A percentile compares a stretch with the other conserved stretches of the same genome.
Conservation (phyloP, 2,888 invertebrate genomes). For the Macaria liturata region DNA sequence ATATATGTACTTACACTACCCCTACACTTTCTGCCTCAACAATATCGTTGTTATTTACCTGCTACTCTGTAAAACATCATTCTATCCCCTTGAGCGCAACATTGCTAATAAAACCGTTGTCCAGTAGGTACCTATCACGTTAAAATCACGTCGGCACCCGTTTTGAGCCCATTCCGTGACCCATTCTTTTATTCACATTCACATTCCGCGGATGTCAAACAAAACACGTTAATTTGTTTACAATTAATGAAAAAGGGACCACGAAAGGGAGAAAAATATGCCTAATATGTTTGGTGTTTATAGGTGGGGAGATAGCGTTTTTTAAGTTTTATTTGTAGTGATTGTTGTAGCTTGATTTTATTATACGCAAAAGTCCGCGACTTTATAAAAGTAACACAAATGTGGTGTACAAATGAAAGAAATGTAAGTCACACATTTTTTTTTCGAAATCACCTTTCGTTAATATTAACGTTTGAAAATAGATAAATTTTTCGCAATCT, state of each 20-base stretch:
- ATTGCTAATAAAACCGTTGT: slow-evolving; percentile 2
- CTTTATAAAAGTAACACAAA: too few species aligned
- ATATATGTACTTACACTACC: too few species aligned
- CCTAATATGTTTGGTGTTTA: slow-evolving; percentile 45
- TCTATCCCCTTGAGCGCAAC: too few species aligned
- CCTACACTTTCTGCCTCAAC: too few species aligned
- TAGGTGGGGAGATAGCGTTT: slow-evolving; percentile 4
- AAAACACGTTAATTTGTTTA: slow-evolving; percentile 53
- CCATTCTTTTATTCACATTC: slow-evolving; percentile 21
- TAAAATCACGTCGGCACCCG: slow-evolving; percentile 2
- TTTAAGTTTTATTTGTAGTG: neutral
- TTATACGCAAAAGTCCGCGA: too few species aligned
- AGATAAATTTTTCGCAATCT: too few species aligned
- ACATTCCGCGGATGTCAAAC: slow-evolving; percentile 33
- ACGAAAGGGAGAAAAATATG: slow-evolving; percentile 40
- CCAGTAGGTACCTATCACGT: slow-evolving; percentile 2
- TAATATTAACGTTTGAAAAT: too few species aligned
- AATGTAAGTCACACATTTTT: too few species aligned
- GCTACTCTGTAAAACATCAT: neutral
- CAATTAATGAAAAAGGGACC: slow-evolving; percentile 53
- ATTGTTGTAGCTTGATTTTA: too few species aligned
- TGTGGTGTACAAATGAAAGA: too few species aligned
- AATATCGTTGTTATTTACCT: too few species aligned
- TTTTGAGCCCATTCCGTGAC: slow-evolving; percentile 4
- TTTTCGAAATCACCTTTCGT: too few species aligned